phyloP scores from a whole-genome alignment of 2,888 invertebrate species.

The Amiota minor region DNA sequence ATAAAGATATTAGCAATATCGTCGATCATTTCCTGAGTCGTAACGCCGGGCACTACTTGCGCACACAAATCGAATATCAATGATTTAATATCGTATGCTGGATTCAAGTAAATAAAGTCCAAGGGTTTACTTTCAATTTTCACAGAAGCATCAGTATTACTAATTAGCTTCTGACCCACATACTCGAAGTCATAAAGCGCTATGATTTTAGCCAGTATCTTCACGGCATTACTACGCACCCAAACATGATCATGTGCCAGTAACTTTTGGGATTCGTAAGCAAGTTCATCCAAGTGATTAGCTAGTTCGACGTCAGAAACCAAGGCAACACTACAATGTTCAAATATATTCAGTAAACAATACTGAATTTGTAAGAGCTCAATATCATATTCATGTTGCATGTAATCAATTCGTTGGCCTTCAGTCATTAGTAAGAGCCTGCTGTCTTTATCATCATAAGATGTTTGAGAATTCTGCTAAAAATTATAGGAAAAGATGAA shows the following conservation, averaged over 20 bases:
- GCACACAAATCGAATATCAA: slow-evolving; percentile 84
- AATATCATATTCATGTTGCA: slow-evolving; percentile 81
- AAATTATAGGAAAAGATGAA: neutral
- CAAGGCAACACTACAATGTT: slow-evolving; percentile 78
- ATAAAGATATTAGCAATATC: slow-evolving; percentile 82
- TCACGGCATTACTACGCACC: slow-evolving; percentile 86
- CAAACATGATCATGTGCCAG: slow-evolving; percentile 88
- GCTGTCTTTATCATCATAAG: slow-evolving; percentile 39
- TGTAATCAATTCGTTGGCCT: slow-evolving; percentile 74
- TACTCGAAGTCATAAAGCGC: slow-evolving; percentile 78
- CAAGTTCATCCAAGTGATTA: slow-evolving; percentile 75
- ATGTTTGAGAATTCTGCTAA: neutral
- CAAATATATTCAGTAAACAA: slow-evolving; percentile 80
- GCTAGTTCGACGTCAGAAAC: slow-evolving; percentile 66
- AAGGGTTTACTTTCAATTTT: slow-evolving; percentile 52
- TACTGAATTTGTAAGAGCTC: slow-evolving; percentile 84
- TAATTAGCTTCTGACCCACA: slow-evolving; percentile 75
- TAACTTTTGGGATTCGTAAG: slow-evolving; percentile 81
- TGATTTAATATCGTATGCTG: slow-evolving; percentile 78
- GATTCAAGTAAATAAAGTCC: slow-evolving; percentile 79
- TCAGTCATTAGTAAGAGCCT: slow-evolving; percentile 43
- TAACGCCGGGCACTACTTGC: slow-evolving; percentile 79
- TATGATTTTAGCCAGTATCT: slow-evolving; percentile 84
- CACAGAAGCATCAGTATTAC: slow-evolving; percentile 54
- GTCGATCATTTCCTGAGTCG: slow-evolving; percentile 83